Percentiles rank a stretch among this genome's conserved stretches.
Evolutionary conservation across 1,140 invertebrate genomes (phyloP).

Genomic region (Lethocerus indicus): DNA sequence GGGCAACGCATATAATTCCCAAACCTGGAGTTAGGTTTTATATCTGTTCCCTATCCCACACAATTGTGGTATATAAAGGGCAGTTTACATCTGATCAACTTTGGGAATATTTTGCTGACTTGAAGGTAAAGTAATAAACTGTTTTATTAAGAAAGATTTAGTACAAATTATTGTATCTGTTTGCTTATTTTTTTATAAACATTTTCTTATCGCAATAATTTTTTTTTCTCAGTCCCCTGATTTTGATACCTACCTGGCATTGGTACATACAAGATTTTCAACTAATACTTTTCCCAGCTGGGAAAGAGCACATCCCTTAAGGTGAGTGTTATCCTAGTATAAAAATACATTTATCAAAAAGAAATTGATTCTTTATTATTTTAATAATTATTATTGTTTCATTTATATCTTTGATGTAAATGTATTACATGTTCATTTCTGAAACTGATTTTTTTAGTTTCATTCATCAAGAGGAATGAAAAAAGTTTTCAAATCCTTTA

Average conservation of each 20-base stretch:
- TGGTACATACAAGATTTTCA: conserved; percentile 94
- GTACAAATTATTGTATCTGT: neutral
- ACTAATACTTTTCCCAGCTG: conserved; percentile 99
- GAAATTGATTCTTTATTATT: neutral
- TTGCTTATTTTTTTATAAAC: neutral
- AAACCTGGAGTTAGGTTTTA: conserved; percentile 78
- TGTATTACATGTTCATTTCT: too few relatives aligned
- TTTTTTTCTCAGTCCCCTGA: conserved; percentile 37
- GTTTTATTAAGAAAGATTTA: conserved; percentile 6
- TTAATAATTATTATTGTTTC: neutral
- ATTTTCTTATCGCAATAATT: conserved; percentile 13
- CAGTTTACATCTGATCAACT: conserved; percentile 91
- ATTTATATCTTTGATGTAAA: neutral
- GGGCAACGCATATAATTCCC: conserved; percentile 74
- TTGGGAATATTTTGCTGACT: conserved; percentile 67
- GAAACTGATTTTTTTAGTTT: too few relatives aligned
- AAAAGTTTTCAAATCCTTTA: too few relatives aligned
- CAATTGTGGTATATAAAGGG: conserved; percentile 93
- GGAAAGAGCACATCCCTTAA: conserved; percentile 96
- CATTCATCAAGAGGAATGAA: too few relatives aligned
- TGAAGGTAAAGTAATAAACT: conserved; percentile 28
- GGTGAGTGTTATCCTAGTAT: conserved; percentile 39
- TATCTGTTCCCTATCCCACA: conserved; percentile 84
- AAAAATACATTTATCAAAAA: neutral
- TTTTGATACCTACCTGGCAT: conserved; percentile 84